Conservation (phyloP, 2,113 vertebrate species). For the Morone saxatilis region DNA sequence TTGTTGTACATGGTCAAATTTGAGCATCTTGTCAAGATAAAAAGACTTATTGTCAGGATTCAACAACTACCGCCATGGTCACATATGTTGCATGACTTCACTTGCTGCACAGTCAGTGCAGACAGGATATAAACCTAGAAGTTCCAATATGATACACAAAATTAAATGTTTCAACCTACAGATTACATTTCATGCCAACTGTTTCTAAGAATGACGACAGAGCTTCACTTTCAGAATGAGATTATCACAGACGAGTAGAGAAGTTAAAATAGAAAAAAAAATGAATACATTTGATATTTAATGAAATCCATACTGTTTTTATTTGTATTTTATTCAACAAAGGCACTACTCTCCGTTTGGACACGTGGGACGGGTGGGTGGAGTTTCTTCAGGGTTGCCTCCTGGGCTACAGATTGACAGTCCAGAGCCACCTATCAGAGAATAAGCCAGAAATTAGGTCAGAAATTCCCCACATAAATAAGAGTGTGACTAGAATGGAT, state of each 20-base stretch:
- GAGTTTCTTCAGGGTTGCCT: conserved; percentile 82
- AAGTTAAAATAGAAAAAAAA: background rate
- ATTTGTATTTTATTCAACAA: background rate
- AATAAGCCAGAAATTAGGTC: conserved; percentile 79
- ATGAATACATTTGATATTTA: background rate
- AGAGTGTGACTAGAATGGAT: background rate
- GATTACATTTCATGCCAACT: background rate
- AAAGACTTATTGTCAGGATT: too few species aligned
- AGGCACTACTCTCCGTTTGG: conserved; percentile 81
- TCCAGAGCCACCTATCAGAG: conserved; percentile 80
- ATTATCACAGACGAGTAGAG: too few species aligned
- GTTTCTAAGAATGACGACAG: background rate
- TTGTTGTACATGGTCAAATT: too few species aligned
- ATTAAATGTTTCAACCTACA: too few species aligned
- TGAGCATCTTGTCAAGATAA: too few species aligned
- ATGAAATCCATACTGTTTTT: background rate
- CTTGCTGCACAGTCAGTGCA: background rate
- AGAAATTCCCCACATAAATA: background rate
- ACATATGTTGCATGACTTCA: background rate
- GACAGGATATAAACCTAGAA: background rate
- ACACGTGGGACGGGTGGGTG: conserved; percentile 86
- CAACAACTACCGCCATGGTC: too few species aligned
- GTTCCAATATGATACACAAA: background rate
- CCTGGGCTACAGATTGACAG: conserved; percentile 75
- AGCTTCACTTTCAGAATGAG: background rate